Conservation (phyloP, 1,140 invertebrate genomes). For the Lepidurus apus region DNA sequence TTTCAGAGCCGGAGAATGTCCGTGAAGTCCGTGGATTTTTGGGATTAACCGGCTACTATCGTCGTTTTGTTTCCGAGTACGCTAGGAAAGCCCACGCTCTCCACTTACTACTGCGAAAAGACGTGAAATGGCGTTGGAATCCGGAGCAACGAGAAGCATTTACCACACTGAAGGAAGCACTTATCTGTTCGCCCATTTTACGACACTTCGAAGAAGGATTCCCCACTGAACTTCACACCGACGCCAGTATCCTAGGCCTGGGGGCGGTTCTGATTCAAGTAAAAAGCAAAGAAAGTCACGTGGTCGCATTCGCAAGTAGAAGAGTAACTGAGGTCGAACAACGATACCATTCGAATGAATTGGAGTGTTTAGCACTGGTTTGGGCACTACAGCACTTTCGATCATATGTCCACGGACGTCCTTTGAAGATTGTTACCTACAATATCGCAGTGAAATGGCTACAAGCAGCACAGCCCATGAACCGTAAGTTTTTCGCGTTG, state of each 20-base stretch:
- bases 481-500: no score
- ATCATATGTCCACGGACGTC: background rate
- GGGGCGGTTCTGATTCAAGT: conserved; percentile 36
- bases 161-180: background rate
- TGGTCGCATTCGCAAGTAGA: background rate
- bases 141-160: background rate
- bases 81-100: background rate
- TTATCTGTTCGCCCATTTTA: background rate
- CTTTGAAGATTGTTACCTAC: no score
- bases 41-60: conserved; percentile 3
- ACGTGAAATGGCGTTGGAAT: background rate
- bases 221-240: conserved; percentile 35
- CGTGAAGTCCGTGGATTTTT: conserved; percentile 6
- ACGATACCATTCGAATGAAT: background rate
- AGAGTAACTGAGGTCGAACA: conserved; percentile 11
- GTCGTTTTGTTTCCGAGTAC: background rate
- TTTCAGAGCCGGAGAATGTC: background rate
- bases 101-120: background rate
- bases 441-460: no score
- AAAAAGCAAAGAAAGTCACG: background rate
- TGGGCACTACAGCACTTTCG: conserved; percentile 6
- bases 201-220: background rate
- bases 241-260: conserved; percentile 34
- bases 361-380: conserved; percentile 8
- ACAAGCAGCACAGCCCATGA: no score